Evolutionary conservation across 2,797 vertebrate species (phyloP), one percentile per base, ranked within the genome.

Genomic region (Podarcis lilfordi): DNA sequence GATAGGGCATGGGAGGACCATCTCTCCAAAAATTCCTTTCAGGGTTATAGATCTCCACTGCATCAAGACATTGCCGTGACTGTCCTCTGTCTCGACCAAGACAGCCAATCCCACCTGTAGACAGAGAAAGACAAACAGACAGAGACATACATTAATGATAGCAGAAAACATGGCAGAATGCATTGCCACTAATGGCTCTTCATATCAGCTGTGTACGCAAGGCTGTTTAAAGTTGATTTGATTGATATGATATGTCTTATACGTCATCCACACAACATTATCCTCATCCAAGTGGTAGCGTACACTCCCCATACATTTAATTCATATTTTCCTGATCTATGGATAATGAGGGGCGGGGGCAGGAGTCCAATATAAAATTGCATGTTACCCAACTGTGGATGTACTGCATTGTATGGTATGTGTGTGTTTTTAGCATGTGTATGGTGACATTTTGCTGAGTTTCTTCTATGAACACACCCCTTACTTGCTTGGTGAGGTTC

Each of bases 31-130:
- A 98, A 93, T 99, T 97, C 80, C 98, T 98, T 32, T 99, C 98
- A 2, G 98, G 96, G 77, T 98, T 99, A 94, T 99, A 99, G 94
- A 99, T 98, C 96, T 99, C 99, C 84, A 99, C 98, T 8, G 93
- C 96, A 75, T 98, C 97, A 1, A 99, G 98, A 88, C 99, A 99
- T 92, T 97, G 98, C 27, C 99, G 98, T 35, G 98, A 98, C 87
- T 99, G 99, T 37, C 99, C 99, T 83, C 96, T 95, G 94, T 99
- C 99, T 13, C 91, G 92, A 45, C 98, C 98, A 71, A 98, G 95
- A 87, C 99, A 99, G 23, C 99, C 99, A 90, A 99, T 99, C 78
- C 99, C 99, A 88, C 99, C 99, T 99, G 0, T 21, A 91, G 79
- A 91, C 0, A 90, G 80, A 74, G 72, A 5, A 15, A 74, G 21